A percentile compares a stretch with the other conserved stretches of the same genome.
Evolutionary conservation across 2,113 vertebrate species (phyloP).

Genomic region (Barnardius zonarius): DNA sequence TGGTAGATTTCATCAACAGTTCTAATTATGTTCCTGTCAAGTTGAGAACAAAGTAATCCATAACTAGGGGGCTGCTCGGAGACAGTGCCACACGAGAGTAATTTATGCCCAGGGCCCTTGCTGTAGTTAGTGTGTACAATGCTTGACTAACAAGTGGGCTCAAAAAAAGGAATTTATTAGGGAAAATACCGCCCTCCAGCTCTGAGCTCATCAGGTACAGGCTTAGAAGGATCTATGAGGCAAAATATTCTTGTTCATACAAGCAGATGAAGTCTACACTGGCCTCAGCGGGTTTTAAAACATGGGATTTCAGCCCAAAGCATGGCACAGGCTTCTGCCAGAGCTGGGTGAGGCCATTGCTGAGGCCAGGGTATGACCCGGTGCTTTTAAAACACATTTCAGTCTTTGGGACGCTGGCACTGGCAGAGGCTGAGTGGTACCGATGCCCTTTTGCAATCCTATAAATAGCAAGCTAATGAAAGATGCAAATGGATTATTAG

Average conservation of each 20-base stretch:
- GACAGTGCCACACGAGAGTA: conserved; percentile 77
- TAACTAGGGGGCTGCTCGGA: conserved; percentile 80
- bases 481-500: conserved; percentile 47
- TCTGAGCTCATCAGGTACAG: conserved; percentile 14
- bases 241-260: background rate
- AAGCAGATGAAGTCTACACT: background rate
- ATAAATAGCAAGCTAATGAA: conserved; percentile 65
- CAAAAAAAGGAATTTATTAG: conserved; percentile 73
- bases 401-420: background rate
- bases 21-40: conserved; percentile 96
- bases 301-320: background rate
- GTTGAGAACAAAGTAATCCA: conserved; percentile 88
- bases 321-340: background rate
- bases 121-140: conserved; percentile 79
- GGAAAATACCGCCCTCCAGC: conserved; percentile 49
- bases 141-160: conserved; percentile 82
- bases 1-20: conserved; percentile 93
- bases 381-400: background rate
- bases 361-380: background rate
- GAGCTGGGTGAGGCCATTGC: background rate
- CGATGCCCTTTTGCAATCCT: conserved; percentile 32
- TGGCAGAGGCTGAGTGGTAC: background rate
- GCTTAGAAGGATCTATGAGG: conserved; percentile 38
- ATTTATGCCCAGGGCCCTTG: conserved; percentile 82
- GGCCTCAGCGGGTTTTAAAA: background rate